Percentiles rank a stretch among this genome's conserved stretches.
phyloP scores from a whole-genome alignment of 2,888 invertebrate genomes.

The Gymnosoma rotundatum region DNA sequence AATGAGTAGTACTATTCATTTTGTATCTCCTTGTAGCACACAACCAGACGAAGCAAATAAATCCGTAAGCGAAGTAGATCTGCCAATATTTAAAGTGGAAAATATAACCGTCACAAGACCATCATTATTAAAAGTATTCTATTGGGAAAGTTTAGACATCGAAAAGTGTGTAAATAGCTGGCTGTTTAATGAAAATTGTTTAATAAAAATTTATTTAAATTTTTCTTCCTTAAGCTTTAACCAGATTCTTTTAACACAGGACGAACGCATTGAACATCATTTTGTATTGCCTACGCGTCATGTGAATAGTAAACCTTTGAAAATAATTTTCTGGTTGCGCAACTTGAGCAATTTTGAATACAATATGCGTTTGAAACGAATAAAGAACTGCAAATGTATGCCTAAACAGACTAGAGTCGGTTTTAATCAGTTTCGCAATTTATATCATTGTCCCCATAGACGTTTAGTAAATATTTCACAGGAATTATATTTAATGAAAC shows the following conservation, averaged over 20 bases:
- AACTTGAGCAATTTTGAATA: slow-evolving; percentile 71
- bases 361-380: slow-evolving; percentile 73
- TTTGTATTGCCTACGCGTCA: slow-evolving; percentile 75
- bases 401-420: slow-evolving; percentile 76
- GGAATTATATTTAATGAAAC: slow-evolving; percentile 73
- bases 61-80: background rate
- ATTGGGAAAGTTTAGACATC: slow-evolving; percentile 77
- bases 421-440: slow-evolving; percentile 78
- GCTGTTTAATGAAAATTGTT: background rate
- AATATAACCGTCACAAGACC: slow-evolving; percentile 76
- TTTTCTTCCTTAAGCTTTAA: slow-evolving; percentile 72
- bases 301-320: slow-evolving; percentile 76
- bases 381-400: slow-evolving; percentile 76
- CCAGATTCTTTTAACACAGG: slow-evolving; percentile 72
- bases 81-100: slow-evolving; percentile 75
- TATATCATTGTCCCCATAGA: slow-evolving; percentile 78
- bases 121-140: slow-evolving; percentile 76
- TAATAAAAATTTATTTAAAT: background rate
- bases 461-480: slow-evolving; percentile 75
- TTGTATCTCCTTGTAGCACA: background rate
- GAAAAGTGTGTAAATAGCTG: slow-evolving; percentile 70
- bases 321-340: slow-evolving; percentile 77
- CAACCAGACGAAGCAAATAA: background rate
- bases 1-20: background rate
- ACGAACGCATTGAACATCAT: slow-evolving; percentile 72